These are phyloP conservation scores for Condylostylus longicornis DNA, from an alignment of 1,140 invertebrate genomes.

Conservation along the genomic window DNA sequence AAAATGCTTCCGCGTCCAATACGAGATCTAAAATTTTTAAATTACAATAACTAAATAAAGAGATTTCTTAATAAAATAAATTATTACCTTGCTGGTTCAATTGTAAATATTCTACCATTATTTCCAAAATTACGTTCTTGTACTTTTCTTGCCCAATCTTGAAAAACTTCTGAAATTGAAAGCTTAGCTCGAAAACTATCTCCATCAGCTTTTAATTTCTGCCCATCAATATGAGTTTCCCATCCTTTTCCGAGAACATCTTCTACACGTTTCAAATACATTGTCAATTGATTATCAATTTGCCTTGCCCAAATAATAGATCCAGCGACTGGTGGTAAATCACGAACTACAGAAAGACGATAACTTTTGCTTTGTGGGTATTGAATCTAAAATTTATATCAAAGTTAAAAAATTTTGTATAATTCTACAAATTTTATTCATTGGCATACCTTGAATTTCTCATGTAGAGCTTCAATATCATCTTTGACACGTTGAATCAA, in stretches of 20 bases:
- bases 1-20: conserved; percentile 77
- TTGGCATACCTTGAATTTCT: conserved; percentile 81
- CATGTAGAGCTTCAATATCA: conserved; percentile 93
- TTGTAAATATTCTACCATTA: conserved; percentile 85
- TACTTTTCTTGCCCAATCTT: conserved; percentile 92
- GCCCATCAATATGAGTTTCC: conserved; percentile 98
- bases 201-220: conserved; percentile 93
- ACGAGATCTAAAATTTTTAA: conserved; percentile 48
- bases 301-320: conserved; percentile 98
- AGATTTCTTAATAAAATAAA: background rate
- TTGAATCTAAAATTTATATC: conserved; percentile 47
- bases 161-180: conserved; percentile 92
- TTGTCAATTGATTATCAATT: conserved; percentile 95
- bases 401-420: conserved; percentile 1
- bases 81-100: conserved; percentile 49
- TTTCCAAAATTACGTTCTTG: conserved; percentile 89
- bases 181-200: conserved; percentile 93
- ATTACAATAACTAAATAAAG: background rate
- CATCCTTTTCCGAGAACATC: conserved; percentile 97
- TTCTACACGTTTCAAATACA: conserved; percentile 90
- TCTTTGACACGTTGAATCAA: conserved; percentile 98
- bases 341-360: conserved; percentile 75
- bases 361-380: conserved; percentile 87
- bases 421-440: background rate
- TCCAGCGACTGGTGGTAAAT: conserved; percentile 90